Evolutionary conservation across 2,113 vertebrate genomes (phyloP).

Genomic region (Parus major): DNA sequence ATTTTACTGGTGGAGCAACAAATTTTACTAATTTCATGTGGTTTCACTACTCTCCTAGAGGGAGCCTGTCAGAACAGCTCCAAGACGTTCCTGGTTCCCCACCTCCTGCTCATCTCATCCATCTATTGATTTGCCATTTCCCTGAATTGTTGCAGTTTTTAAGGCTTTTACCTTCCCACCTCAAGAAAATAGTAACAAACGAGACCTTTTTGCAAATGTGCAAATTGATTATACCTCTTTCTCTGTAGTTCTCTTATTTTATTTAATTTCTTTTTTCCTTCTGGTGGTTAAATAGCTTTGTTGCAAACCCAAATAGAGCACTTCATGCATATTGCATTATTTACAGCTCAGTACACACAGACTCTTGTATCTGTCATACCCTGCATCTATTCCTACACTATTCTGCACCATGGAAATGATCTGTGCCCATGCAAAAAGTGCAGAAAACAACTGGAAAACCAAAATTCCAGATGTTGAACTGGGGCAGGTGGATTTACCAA

Average conservation of each 20-base stretch:
- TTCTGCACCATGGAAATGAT: not conserved
- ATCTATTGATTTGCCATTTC: not conserved
- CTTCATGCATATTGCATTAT: slow-evolving; percentile 43
- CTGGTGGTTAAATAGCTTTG: not conserved
- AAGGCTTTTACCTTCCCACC: not conserved
- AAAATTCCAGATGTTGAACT: not conserved
- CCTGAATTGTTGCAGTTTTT: not conserved
- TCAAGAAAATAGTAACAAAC: not conserved
- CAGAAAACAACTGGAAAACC: not conserved
- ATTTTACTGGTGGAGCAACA: not conserved
- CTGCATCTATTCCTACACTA: not conserved
- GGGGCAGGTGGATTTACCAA: not conserved
- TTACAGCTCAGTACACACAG: not conserved
- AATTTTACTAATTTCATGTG: not conserved
- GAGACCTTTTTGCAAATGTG: not conserved
- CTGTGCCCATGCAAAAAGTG: not conserved
- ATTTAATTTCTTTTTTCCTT: not conserved
- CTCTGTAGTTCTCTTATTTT: not conserved
- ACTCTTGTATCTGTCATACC: not conserved
- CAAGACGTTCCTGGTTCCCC: not conserved
- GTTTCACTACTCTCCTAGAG: not conserved
- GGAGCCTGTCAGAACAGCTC: not conserved
- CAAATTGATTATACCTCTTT: not conserved
- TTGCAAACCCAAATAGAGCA: slow-evolving; percentile 13
- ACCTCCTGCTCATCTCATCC: not conserved